phyloP scores from a whole-genome alignment of 2,113 vertebrate species.

The Takifugu flavidus region DNA sequence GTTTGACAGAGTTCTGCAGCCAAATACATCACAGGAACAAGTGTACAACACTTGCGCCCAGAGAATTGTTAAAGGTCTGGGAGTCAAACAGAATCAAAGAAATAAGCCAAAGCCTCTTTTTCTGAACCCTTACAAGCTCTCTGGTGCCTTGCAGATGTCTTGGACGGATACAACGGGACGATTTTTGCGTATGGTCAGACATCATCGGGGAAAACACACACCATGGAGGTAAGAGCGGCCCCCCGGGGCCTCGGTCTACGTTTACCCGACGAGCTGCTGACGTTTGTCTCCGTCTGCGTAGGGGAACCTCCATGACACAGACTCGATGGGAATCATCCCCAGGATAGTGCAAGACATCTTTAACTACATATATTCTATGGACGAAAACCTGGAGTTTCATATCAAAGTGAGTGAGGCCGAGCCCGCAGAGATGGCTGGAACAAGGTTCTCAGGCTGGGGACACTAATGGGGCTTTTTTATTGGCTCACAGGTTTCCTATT shows the following conservation, averaged over 20 bases:
- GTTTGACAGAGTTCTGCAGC: conserved; percentile 93
- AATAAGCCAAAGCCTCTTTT: neutral
- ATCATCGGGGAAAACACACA: conserved; percentile 97
- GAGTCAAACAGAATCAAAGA: neutral
- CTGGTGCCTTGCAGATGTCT: conserved; percentile 81
- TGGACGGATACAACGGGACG: conserved; percentile 96
- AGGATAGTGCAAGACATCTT: conserved; percentile 93
- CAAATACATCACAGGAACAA: conserved; percentile 92
- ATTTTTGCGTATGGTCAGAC: conserved; percentile 99
- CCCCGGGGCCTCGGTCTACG: too few species aligned
- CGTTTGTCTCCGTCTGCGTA: conserved; percentile 37
- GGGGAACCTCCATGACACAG: conserved; percentile 91
- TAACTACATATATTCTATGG: conserved; percentile 95
- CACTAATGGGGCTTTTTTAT: conserved; percentile 8
- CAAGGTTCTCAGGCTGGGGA: neutral
- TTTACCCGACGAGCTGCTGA: neutral
- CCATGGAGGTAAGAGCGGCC: conserved; percentile 88
- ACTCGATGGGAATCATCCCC: conserved; percentile 93
- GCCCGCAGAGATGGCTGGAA: too few species aligned
- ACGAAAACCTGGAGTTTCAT: conserved; percentile 93
- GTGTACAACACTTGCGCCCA: conserved; percentile 97
- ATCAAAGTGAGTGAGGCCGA: conserved; percentile 83
- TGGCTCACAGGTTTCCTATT: conserved; percentile 86
- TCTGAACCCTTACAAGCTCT: neutral
- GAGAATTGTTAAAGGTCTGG: conserved; percentile 95